phyloP scores from a whole-genome alignment of 2,797 vertebrate genomes.

The Carduelis carduelis region DNA sequence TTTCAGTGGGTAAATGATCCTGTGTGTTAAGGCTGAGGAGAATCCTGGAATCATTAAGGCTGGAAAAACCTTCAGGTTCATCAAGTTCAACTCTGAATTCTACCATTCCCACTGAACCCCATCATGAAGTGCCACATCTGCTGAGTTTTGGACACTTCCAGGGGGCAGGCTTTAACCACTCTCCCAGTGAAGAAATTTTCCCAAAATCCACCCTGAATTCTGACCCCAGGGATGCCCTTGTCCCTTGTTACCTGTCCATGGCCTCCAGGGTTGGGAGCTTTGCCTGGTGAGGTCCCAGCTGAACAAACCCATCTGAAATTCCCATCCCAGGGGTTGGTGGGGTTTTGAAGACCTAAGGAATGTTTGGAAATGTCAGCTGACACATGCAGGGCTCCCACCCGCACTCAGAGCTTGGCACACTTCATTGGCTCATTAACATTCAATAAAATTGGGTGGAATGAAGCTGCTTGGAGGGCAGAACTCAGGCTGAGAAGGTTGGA shows the following conservation, averaged over 20 bases:
- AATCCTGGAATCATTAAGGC: neutral
- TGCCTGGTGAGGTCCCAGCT: neutral
- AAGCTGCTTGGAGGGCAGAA: neutral
- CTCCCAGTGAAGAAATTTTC: neutral
- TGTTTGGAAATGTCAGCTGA: neutral
- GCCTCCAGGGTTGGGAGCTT: accelerated
- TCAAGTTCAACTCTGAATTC: neutral
- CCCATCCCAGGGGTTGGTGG: neutral
- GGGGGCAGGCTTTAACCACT: neutral
- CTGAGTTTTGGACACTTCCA: neutral
- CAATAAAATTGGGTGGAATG: neutral
- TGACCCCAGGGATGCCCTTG: neutral
- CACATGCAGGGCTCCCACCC: neutral
- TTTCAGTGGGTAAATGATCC: neutral
- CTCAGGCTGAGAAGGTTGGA: neutral
- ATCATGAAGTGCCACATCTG: neutral
- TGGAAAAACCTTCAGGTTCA: neutral
- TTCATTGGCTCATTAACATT: neutral
- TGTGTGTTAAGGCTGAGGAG: neutral
- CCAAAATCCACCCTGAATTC: neutral
- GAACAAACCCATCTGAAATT: neutral
- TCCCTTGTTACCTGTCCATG: neutral
- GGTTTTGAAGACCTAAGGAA: neutral
- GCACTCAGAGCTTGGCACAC: neutral
- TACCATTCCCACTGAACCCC: neutral